Percentiles rank a stretch among this genome's conserved stretches.
These are phyloP conservation scores for Micromesistius poutassou DNA, from an alignment of 2,797 vertebrate species.

Conservation along the genomic window DNA sequence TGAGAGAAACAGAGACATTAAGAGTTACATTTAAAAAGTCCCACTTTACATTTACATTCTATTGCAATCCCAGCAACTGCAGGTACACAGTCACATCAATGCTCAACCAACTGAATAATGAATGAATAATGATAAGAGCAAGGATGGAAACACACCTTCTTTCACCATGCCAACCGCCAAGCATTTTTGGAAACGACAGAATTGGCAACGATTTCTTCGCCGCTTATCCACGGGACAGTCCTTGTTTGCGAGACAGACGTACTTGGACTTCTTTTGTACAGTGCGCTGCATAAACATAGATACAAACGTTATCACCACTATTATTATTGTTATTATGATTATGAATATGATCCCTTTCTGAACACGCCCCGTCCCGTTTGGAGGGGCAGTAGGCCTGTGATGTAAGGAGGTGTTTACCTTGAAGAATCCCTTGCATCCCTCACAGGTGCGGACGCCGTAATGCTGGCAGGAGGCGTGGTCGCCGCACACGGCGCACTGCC, in stretches of 20 bases:
- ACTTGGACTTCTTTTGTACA: conserved; percentile 97
- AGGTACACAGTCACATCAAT: not conserved
- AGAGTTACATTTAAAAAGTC: not conserved
- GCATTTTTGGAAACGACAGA: conserved; percentile 98
- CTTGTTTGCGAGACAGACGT: conserved; percentile 94
- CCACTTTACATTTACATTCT: not conserved
- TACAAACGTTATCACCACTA: conserved; percentile 8
- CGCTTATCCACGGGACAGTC: conserved; percentile 96
- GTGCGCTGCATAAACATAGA: conserved; percentile 81
- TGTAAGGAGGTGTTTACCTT: conserved; percentile 70
- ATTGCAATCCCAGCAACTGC: not conserved
- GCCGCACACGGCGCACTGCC: conserved; percentile 90
- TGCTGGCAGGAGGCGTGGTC: conserved; percentile 96
- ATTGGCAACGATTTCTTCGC: conserved; percentile 93
- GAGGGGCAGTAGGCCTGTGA: not conserved
- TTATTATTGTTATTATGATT: not conserved
- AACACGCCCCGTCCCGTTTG: not conserved
- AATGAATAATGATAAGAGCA: conserved; percentile 16
- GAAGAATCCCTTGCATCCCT: conserved; percentile 88
- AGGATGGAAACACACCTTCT: conserved; percentile 76
- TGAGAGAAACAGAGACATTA: conserved; percentile 42
- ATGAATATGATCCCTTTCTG: not conserved
- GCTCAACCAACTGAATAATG: not conserved
- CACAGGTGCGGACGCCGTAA: conserved; percentile 90
- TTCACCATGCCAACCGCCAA: conserved; percentile 95